A percentile compares a stretch with the other conserved stretches of the same genome.
Conservation (phyloP, 1,140 invertebrate genomes). For the Mactra quadrangularis region DNA sequence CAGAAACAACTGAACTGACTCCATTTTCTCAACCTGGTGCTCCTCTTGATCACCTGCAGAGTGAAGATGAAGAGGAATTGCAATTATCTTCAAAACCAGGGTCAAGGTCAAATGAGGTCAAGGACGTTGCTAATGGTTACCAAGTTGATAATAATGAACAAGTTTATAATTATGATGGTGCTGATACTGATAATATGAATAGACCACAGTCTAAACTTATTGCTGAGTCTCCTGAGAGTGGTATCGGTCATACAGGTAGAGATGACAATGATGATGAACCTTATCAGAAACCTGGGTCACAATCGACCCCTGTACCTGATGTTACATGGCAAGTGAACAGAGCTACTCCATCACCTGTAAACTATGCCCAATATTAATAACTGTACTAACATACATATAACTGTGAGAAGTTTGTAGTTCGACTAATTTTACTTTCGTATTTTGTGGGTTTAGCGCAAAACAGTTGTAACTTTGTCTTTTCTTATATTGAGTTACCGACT, state of each 20-base stretch:
- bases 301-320: slow-evolving; percentile 35
- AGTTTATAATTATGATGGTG: slow-evolving; percentile 6
- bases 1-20: slow-evolving; percentile 4
- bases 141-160: not conserved
- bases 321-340: slow-evolving; percentile 45
- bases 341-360: not conserved
- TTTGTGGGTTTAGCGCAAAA: no score
- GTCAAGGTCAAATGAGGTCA: not conserved
- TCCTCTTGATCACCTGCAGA: not conserved
- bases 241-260: not conserved
- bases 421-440: no score
- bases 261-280: not conserved
- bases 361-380: no score
- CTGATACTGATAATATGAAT: not conserved
- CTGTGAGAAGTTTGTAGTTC: no score
- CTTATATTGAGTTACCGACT: no score
- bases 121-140: slow-evolving; percentile 7
- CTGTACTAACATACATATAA: no score
- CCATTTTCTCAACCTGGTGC: not conserved
- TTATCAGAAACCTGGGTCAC: not conserved
- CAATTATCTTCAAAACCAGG: slow-evolving; percentile 1
- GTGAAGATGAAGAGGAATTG: not conserved
- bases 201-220: slow-evolving; percentile 21
- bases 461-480: no score
- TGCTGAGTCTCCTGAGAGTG: not conserved